Evolutionary conservation across 2,113 vertebrate species (phyloP).

Genomic region (Ammospiza nelsoni): DNA sequence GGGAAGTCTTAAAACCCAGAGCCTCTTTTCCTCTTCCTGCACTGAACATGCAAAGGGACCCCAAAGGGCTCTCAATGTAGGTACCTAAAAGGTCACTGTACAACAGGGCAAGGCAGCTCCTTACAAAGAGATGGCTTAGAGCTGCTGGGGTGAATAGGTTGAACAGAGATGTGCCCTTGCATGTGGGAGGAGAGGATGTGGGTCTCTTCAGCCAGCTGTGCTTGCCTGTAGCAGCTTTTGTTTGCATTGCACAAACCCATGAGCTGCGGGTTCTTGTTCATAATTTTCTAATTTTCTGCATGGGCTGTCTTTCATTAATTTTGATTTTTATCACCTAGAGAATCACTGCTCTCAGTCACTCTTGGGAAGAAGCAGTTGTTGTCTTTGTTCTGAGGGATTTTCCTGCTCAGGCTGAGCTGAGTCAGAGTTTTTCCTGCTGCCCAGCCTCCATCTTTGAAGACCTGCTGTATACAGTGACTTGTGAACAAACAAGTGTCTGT

Average conservation of each 20-base stretch:
- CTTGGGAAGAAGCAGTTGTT: neutral
- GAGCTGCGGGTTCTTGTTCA: neutral
- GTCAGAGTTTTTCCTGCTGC: neutral
- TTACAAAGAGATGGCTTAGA: neutral
- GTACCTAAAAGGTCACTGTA: neutral
- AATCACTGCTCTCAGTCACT: neutral
- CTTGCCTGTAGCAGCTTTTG: neutral
- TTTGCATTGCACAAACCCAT: neutral
- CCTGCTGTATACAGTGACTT: fast-evolving
- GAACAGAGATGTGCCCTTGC: neutral
- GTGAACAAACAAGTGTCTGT: neutral
- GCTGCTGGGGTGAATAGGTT: neutral
- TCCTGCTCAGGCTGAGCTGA: neutral
- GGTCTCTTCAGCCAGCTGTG: neutral
- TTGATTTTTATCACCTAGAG: neutral
- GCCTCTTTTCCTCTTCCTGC: neutral
- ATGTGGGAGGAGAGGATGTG: no score
- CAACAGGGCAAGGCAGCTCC: neutral
- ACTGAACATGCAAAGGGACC: neutral
- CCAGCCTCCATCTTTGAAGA: neutral
- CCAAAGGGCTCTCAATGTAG: neutral
- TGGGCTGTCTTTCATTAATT: neutral
- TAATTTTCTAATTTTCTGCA: neutral
- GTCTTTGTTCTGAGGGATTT: neutral
- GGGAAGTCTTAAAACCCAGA: neutral